These are phyloP conservation scores for Okapia johnstoni DNA, from an alignment of 2,113 vertebrate genomes.

Conservation along the genomic window DNA sequence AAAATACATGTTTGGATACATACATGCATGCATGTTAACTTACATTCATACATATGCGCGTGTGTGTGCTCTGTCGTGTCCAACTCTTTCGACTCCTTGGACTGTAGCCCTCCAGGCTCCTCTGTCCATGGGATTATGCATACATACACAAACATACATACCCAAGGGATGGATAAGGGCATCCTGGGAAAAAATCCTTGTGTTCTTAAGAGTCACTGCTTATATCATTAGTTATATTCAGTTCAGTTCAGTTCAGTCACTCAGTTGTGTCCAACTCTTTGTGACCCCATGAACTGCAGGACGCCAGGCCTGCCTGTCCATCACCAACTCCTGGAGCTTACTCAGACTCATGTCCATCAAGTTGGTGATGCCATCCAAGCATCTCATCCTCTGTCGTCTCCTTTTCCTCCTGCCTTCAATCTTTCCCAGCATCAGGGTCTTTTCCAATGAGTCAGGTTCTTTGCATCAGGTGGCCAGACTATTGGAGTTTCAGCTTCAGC, in stretches of 20 bases:
- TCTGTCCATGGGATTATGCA: neutral
- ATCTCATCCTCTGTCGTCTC: neutral
- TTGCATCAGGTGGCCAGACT: neutral
- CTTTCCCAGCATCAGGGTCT: neutral
- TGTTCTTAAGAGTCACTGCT: neutral
- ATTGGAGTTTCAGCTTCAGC: neutral
- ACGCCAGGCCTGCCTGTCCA: neutral
- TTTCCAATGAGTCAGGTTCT: neutral
- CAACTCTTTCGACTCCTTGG: rapidly evolving
- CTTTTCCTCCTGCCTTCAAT: neutral
- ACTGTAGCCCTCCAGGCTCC: neutral
- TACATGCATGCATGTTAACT: too few species aligned
- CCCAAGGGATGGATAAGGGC: neutral
- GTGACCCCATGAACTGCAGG: neutral
- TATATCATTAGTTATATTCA: neutral
- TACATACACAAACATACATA: neutral
- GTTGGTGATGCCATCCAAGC: neutral
- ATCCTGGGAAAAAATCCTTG: neutral
- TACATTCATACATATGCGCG: rapidly evolving
- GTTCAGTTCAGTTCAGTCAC: neutral
- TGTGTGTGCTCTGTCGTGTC: neutral
- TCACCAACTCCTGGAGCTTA: too few species aligned
- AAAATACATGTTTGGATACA: neutral
- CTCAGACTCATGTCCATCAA: neutral
- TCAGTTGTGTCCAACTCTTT: neutral